Evolutionary conservation across 2,113 vertebrate genomes (phyloP).

Genomic region (Phrynosoma platyrhinos): DNA sequence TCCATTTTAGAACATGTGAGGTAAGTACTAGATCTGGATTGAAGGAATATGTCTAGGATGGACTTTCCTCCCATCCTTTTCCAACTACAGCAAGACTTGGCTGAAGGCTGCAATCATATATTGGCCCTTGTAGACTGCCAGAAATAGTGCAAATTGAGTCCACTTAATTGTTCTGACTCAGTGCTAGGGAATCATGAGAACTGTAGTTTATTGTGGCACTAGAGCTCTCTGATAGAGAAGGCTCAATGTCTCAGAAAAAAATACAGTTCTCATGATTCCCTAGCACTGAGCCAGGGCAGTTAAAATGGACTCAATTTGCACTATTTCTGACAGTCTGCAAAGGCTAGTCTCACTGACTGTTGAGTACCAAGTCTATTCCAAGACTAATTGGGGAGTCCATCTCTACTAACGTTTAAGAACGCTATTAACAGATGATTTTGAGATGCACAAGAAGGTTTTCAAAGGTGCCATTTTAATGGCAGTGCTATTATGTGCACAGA

Average conservation of each 20-base stretch:
- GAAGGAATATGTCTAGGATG: neutral
- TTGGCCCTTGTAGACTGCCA: no score
- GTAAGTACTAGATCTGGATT: neutral
- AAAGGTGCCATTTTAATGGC: neutral
- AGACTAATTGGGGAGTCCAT: neutral
- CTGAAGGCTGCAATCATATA: neutral
- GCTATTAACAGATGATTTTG: neutral
- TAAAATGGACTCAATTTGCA: no score
- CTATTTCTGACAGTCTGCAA: no score
- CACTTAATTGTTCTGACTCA: no score
- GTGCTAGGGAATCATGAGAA: no score
- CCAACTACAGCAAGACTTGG: neutral
- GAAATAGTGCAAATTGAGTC: no score
- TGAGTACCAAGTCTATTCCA: neutral
- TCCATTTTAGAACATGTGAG: no score
- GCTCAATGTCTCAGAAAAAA: no score
- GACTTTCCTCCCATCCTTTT: neutral
- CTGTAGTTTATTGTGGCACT: no score
- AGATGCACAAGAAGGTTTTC: neutral
- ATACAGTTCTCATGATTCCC: no score
- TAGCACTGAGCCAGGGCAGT: no score
- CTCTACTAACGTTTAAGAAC: neutral
- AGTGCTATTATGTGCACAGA: neutral
- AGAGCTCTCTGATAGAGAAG: no score
- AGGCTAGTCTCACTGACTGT: neutral